A percentile compares a stretch with the other conserved stretches of the same genome.
These are phyloP conservation scores for Troides aeacus DNA, from an alignment of 2,888 invertebrate genomes.

Conservation along the genomic window DNA sequence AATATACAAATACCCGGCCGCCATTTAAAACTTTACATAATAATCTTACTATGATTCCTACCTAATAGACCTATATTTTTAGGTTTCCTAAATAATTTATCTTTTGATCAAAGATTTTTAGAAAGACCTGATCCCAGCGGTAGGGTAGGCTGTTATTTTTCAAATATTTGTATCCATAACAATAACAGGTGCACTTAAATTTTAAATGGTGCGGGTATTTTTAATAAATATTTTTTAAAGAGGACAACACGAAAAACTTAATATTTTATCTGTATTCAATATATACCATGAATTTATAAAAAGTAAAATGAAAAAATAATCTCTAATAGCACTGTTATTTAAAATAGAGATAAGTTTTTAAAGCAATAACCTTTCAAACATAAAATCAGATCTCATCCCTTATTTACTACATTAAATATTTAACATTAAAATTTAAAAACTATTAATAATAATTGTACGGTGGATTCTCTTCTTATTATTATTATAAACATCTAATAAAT, in stretches of 20 bases:
- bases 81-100: too few relatives aligned
- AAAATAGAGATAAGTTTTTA: background rate
- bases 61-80: too few relatives aligned
- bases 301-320: background rate
- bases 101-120: background rate
- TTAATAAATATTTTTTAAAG: background rate
- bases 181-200: conserved; percentile 10
- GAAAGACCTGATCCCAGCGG: background rate
- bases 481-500: conserved; percentile 2
- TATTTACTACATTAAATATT: background rate
- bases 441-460: conserved; percentile 18
- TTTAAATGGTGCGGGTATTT: background rate
- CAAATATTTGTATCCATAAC: conserved; percentile 1
- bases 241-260: background rate
- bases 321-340: background rate
- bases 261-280: background rate
- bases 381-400: background rate
- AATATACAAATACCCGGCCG: too few relatives aligned
- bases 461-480: conserved; percentile 21
- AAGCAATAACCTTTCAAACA: background rate
- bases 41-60: too few relatives aligned
- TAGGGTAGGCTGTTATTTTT: background rate
- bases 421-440: conserved; percentile 9
- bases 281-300: background rate
- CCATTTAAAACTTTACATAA: too few relatives aligned